Evolutionary conservation across 2,113 vertebrate species (phyloP).

Genomic region (Dipodomys stephensi): DNA sequence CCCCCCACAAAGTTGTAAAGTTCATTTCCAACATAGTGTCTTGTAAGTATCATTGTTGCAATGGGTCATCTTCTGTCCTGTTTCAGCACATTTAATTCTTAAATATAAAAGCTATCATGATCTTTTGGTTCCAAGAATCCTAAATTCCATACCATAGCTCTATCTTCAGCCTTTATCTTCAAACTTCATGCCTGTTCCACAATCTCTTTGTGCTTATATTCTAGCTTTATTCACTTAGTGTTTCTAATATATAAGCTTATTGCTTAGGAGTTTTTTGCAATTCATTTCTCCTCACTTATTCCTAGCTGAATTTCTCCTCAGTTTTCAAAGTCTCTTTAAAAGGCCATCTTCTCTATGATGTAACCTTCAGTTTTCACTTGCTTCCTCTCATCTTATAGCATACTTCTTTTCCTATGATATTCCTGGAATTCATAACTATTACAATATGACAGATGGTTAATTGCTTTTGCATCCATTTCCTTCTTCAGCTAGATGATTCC

Average conservation of each 20-base stretch:
- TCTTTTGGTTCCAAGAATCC: background rate
- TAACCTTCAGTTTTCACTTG: no score
- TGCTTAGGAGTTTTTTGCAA: background rate
- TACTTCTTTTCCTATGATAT: background rate
- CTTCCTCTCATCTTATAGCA: background rate
- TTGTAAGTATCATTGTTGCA: no score
- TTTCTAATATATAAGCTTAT: background rate
- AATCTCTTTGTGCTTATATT: background rate
- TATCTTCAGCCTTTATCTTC: background rate
- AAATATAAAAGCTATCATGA: background rate
- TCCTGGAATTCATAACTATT: background rate
- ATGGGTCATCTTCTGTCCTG: no score
- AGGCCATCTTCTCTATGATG: background rate
- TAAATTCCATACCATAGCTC: background rate
- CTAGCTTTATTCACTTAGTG: background rate
- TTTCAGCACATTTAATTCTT: no score
- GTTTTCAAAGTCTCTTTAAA: background rate
- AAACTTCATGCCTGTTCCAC: background rate
- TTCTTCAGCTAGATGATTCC: background rate
- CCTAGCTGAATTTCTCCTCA: background rate
- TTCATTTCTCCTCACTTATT: background rate
- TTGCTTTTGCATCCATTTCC: background rate
- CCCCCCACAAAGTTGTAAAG: no score
- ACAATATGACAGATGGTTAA: background rate
- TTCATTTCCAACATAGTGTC: no score